These are phyloP conservation scores for Zosterops japonicus DNA, from an alignment of 2,113 vertebrate species.

Conservation along the genomic window DNA sequence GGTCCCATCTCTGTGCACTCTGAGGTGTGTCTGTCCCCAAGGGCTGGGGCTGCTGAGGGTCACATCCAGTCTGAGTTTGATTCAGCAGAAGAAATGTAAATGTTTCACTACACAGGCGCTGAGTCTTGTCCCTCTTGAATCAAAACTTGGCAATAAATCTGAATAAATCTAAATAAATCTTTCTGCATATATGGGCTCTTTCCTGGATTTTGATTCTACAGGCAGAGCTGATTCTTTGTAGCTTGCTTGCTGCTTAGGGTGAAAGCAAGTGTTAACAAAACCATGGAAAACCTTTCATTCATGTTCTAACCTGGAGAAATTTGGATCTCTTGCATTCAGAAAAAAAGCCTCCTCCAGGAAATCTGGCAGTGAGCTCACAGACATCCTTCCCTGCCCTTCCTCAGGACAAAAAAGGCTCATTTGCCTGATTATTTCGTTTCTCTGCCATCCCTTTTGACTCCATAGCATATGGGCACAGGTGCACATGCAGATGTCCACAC, in stretches of 20 bases:
- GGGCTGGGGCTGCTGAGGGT: background rate
- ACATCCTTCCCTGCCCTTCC: background rate
- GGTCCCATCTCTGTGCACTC: no score
- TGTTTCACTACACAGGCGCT: rapidly evolving
- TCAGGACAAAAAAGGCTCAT: background rate
- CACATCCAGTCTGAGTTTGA: background rate
- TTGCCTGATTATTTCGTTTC: background rate
- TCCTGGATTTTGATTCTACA: background rate
- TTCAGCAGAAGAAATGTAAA: background rate
- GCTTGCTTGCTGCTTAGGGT: background rate
- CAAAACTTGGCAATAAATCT: background rate
- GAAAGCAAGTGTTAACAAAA: background rate
- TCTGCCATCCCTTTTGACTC: background rate
- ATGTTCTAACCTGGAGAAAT: background rate
- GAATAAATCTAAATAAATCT: background rate
- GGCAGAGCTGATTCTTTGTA: background rate
- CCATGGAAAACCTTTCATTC: background rate
- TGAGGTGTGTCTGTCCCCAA: background rate
- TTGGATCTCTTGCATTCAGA: background rate
- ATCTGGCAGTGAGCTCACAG: rapidly evolving
- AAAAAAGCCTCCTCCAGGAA: background rate
- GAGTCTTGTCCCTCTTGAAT: background rate
- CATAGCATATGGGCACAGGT: rapidly evolving
- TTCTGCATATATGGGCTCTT: rapidly evolving
- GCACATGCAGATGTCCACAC: background rate